Base-by-base conservation (phyloP, 1,140 invertebrate genomes). In the Oryzaephilus surinamensis region DNA sequence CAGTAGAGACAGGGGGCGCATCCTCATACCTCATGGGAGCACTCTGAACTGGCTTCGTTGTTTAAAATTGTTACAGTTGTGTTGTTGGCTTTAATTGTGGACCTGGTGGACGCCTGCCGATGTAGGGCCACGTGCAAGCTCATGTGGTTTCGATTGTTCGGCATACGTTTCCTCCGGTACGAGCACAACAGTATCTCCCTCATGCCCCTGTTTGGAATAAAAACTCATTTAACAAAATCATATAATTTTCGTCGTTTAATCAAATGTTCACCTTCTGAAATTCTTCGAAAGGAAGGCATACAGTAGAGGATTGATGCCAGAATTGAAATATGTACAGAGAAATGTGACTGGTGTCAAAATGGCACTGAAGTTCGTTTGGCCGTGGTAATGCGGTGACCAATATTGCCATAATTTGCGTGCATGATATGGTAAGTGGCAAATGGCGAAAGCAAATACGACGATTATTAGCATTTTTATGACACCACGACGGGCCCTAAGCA, bases 371-470 rank as follows among this genome's bases (percentile, higher is more conserved):
- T 55, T 53, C 6, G 55, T 48, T 18, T 51, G 43, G n/a, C 55
- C 58, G 6, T 52, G 46, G 41, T 61, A 60, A 19, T 42, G 42
- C 2, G 47, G 24, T 13, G 56, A 61, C 72, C 71, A 77, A 48
- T 76, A 71, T 51, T 84, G 77, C 77, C 84, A 84, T 63, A 87
- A 75, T 55, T 88, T 85, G 7, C 84, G 69, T 1, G 79, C 77
- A 64, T 90, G 86, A 61, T 84, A 81, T 1, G 86, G 86, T 14
- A 90, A 61, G 60, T 90, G 87, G 65, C 85, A 90, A 7, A 88
- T 45, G 2, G 83, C 84, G 59, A 92, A 92, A 30, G 81, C 79
- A 5, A 89, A 81, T 7, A 90, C 79, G 3, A 84, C 77, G 15
- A 91, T 78, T 31, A 62, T 60, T 14, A 92, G 67, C 73, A 92